Evolutionary conservation across 2,888 invertebrate species (phyloP), one percentile per base, ranked within the genome.

Genomic region (Phortica magna): DNA sequence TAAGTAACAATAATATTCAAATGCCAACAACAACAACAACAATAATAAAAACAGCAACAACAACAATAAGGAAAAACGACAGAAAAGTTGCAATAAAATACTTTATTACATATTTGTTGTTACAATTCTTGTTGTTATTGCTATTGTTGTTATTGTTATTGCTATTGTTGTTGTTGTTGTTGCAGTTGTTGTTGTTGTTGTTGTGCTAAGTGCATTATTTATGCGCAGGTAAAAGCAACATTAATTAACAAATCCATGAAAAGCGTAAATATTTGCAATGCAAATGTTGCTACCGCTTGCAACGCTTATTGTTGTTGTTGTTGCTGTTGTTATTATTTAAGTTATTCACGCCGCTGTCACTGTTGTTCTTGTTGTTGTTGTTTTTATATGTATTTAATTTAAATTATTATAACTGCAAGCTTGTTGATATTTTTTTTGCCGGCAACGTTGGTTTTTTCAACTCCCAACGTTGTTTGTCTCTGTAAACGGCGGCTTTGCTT

Each of bases 231-330:
- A 71, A 48, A 31, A 71, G 73, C 73, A 65, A 77, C 70, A 64
- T 76, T 76, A 78, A 76, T 78, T 76, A 76, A 76, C 65, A 78
- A 76, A 78, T 77, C 74, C 14, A 42, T 67, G 65, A 53, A 65
- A 48, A 61, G 71, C 71, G 76, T 67, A 71, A 79, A 76, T 76
- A 77, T 80, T 79, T 78, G 71, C 76, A 73, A 70, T 73, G 70
- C 76, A 77, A 79, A 77, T 77, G 73, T 31, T 19, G 65, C 75
- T 72, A 14, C 41, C 22, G 4, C 31, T 39, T 67, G 22, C 19
- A 2, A n/a, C 48, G 12, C 14, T 48, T 70, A 9, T 68, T 68
- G 48, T 48, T 48, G 48, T 2, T 48, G 48, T 48, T 48, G 61
- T 7, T 22, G 61, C 19, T 64, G 39, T 19, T 39, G 7, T 64